phyloP scores from a whole-genome alignment of 2,113 vertebrate species.

The Toxotes jaculatrix region DNA sequence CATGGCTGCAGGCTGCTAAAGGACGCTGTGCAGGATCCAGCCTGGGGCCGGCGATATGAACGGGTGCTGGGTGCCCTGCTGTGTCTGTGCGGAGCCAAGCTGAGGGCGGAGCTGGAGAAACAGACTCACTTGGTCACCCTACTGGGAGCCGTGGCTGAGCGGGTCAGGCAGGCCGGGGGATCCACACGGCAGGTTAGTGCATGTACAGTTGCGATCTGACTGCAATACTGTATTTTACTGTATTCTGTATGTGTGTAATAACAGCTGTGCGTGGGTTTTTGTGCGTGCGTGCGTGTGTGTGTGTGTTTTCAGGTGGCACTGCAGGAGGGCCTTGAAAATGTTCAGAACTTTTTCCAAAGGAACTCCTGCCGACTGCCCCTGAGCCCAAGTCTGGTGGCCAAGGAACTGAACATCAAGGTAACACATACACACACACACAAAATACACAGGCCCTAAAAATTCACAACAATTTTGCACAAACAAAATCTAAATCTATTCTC shows the following conservation, averaged over 20 bases:
- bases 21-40: conserved; percentile 92
- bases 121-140: conserved; percentile 92
- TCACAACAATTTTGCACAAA: not conserved
- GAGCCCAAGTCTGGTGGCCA: conserved; percentile 94
- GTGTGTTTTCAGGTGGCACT: conserved; percentile 88
- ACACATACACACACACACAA: conserved; percentile 10
- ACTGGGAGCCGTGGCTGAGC: conserved; percentile 93
- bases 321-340: conserved; percentile 93
- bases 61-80: conserved; percentile 92
- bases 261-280: conserved; percentile 39
- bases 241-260: not conserved
- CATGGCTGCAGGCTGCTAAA: conserved; percentile 90
- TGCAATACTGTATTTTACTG: no score
- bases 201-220: no score
- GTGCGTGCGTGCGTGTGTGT: conserved; percentile 33
- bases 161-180: conserved; percentile 91
- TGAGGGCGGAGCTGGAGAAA: conserved; percentile 92
- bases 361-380: conserved; percentile 93
- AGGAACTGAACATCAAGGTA: conserved; percentile 96
- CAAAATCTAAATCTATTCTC: not conserved
- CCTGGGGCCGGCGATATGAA: conserved; percentile 91
- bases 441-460: not conserved
- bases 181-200: conserved; percentile 91
- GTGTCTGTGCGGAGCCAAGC: conserved; percentile 89
- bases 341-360: conserved; percentile 93